phyloP scores from a whole-genome alignment of 2,888 invertebrate genomes.

The Anorthoa munda region DNA sequence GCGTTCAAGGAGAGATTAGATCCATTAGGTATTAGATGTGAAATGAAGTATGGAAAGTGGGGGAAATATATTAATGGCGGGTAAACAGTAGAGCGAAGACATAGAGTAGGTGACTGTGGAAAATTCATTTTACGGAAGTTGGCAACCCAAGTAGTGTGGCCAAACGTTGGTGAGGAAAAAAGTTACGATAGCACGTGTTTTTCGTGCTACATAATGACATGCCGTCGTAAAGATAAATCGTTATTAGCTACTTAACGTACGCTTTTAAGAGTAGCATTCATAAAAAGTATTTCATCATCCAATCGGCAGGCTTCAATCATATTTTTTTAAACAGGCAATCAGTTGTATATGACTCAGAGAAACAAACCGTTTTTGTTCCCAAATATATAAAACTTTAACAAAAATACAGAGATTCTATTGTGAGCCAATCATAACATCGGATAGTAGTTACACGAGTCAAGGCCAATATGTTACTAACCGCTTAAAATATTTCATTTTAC shows the following conservation, averaged over 20 bases:
- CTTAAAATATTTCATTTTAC: constrained; percentile 43
- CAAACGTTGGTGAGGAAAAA: background rate
- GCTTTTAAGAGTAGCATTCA: constrained; percentile 18
- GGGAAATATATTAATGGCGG: background rate
- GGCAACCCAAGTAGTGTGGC: background rate
- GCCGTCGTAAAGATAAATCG: constrained; percentile 28
- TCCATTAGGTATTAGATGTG: constrained; percentile 18
- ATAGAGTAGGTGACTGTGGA: background rate
- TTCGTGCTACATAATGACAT: constrained; percentile 24
- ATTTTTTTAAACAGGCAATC: constrained; percentile 46
- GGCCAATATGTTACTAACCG: constrained; percentile 58
- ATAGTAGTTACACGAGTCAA: constrained; percentile 60
- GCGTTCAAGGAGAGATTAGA: constrained; percentile 40
- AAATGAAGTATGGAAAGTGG: constrained; percentile 15
- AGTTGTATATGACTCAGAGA: constrained; percentile 52
- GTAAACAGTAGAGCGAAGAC: background rate
- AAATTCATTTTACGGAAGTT: background rate
- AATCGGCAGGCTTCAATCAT: constrained; percentile 27
- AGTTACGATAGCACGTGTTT: background rate
- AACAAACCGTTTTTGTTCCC: constrained; percentile 58
- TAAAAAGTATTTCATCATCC: constrained; percentile 28
- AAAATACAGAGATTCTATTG: constrained; percentile 60
- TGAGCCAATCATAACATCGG: constrained; percentile 59
- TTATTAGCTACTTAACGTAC: constrained; percentile 33
- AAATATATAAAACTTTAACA: constrained; percentile 49